Conservation (phyloP, 2,113 vertebrate genomes). For the Planiliza haematocheilus region DNA sequence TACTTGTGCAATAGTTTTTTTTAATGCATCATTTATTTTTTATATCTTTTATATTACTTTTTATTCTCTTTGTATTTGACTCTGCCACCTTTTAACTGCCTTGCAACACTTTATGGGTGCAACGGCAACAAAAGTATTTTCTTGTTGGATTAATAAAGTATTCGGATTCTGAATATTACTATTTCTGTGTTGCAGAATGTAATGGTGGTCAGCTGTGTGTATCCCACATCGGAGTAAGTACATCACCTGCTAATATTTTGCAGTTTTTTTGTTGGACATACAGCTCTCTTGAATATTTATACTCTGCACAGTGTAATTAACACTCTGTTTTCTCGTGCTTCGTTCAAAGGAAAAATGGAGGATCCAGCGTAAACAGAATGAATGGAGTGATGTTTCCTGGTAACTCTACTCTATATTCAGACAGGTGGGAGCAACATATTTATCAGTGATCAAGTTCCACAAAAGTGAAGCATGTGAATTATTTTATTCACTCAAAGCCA, state of each 20-base stretch:
- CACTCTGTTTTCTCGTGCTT: constrained; percentile 57
- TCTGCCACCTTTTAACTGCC: too few species aligned
- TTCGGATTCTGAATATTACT: too few species aligned
- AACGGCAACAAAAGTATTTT: too few species aligned
- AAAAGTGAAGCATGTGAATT: background rate
- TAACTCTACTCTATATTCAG: constrained; percentile 89
- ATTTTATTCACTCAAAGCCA: too few species aligned
- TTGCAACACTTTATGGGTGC: too few species aligned
- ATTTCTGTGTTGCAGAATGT: constrained; percentile 87
- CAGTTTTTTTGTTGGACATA: constrained; percentile 24
- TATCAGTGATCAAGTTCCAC: constrained; percentile 38
- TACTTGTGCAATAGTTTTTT: too few species aligned
- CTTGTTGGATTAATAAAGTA: too few species aligned
- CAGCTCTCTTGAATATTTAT: constrained; percentile 20
- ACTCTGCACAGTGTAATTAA: constrained; percentile 16
- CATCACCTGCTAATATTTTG: constrained; percentile 2
- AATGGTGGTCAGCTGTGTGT: constrained; percentile 98
- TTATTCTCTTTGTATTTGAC: too few species aligned
- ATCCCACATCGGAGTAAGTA: constrained; percentile 96
- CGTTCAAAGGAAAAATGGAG: constrained; percentile 91
- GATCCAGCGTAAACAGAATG: constrained; percentile 92
- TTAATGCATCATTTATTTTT: too few species aligned
- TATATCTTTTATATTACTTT: too few species aligned
- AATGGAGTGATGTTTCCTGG: constrained; percentile 98
- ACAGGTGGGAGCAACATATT: constrained; percentile 85